These are phyloP conservation scores for Empis stercorea DNA, from an alignment of 2,888 invertebrate species.

Conservation along the genomic window DNA sequence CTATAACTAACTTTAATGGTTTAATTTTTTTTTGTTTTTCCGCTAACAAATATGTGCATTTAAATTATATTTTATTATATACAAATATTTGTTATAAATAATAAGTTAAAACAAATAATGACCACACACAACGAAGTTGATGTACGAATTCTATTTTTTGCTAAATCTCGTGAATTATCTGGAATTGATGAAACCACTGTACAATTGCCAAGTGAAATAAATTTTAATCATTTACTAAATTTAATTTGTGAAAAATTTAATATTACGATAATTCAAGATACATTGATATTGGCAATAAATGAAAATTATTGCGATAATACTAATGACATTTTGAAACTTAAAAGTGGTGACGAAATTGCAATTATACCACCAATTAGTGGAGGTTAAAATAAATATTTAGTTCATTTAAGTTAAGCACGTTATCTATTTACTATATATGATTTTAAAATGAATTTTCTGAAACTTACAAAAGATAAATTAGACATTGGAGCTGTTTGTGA, in stretches of 20 bases:
- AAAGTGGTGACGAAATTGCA: slow-evolving; percentile 68
- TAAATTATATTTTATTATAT: too few relatives aligned
- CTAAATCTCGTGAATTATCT: slow-evolving; percentile 72
- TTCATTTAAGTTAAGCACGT: too few relatives aligned
- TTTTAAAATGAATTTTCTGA: slow-evolving; percentile 51
- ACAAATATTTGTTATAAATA: too few relatives aligned
- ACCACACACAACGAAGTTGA: slow-evolving; percentile 25
- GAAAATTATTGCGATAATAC: slow-evolving; percentile 57
- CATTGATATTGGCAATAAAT: slow-evolving; percentile 69
- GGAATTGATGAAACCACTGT: slow-evolving; percentile 47
- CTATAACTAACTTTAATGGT: too few relatives aligned
- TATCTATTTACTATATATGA: not conserved
- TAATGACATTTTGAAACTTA: slow-evolving; percentile 42
- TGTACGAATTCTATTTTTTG: slow-evolving; percentile 75
- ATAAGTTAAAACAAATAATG: too few relatives aligned
- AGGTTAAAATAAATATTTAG: slow-evolving; percentile 43
- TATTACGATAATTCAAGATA: slow-evolving; percentile 52
- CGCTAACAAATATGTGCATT: too few relatives aligned
- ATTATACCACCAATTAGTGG: slow-evolving; percentile 92
- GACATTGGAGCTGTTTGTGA: slow-evolving; percentile 53
- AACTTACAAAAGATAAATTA: slow-evolving; percentile 53
- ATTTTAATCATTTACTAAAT: slow-evolving; percentile 46
- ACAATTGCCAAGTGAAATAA: slow-evolving; percentile 39
- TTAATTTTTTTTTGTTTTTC: too few relatives aligned
- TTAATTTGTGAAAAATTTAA: slow-evolving; percentile 48